Evolutionary conservation across 2,888 invertebrate species (phyloP).

Genomic region (Tryphoninae sp.): DNA sequence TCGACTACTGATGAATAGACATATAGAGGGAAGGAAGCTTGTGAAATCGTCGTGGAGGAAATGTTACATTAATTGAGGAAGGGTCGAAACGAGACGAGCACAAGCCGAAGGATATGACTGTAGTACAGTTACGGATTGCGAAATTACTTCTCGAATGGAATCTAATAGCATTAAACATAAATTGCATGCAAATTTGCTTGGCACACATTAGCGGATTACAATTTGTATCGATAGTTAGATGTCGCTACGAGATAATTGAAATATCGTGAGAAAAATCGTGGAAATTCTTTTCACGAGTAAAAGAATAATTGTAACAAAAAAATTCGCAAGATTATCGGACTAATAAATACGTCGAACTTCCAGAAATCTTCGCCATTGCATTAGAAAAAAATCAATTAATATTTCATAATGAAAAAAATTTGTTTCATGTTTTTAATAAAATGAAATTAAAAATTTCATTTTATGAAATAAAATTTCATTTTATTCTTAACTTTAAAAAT

Average conservation of each 20-base stretch:
- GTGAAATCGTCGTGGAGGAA: conserved; percentile 6
- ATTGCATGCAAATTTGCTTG: conserved; percentile 23
- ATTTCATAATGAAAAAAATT: not conserved
- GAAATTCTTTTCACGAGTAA: too few relatives aligned
- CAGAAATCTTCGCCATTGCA: too few relatives aligned
- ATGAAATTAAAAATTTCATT: too few relatives aligned
- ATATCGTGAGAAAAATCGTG: not conserved
- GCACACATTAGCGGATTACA: conserved; percentile 7
- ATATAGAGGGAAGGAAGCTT: not conserved
- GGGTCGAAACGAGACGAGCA: not conserved
- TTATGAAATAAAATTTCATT: too few relatives aligned
- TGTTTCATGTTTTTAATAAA: too few relatives aligned
- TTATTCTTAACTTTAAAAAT: not conserved
- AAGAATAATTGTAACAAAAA: too few relatives aligned
- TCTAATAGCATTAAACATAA: conserved; percentile 15
- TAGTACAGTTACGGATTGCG: conserved; percentile 4
- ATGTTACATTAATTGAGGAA: conserved; percentile 21
- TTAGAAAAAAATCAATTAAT: too few relatives aligned
- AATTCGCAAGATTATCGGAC: too few relatives aligned
- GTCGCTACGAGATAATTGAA: not conserved
- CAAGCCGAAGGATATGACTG: not conserved
- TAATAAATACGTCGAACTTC: too few relatives aligned
- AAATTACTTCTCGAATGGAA: conserved; percentile 13
- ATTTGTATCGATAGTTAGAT: conserved; percentile 17
- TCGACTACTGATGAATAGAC: conserved; percentile 17